Conservation (phyloP, 2,113 vertebrate genomes). For the Antidorcas marsupialis region DNA sequence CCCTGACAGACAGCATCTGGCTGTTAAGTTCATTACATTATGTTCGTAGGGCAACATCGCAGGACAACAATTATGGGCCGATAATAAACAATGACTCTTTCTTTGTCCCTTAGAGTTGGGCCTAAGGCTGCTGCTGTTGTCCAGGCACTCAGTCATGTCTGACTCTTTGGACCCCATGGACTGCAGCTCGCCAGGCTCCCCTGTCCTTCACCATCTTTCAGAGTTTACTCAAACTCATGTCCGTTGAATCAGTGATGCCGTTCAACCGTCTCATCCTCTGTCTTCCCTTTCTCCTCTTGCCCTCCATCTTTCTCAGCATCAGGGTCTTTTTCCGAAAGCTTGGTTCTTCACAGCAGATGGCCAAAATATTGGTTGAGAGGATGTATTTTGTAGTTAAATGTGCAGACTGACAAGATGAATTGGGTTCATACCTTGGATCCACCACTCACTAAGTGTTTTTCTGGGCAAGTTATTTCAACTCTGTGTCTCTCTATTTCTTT, state of each 20-base stretch:
- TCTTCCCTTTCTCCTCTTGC: neutral
- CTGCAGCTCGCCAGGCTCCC: neutral
- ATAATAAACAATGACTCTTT: neutral
- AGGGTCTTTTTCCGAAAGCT: neutral
- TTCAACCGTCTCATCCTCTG: neutral
- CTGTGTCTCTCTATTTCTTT: neutral
- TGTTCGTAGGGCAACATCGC: neutral
- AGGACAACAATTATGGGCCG: neutral
- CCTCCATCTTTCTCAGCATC: neutral
- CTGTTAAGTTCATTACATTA: neutral
- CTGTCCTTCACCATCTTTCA: neutral
- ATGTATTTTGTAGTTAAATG: neutral
- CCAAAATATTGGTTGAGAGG: neutral
- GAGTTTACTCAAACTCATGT: neutral
- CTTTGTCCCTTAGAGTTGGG: neutral
- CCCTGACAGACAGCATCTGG: neutral
- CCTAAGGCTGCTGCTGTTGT: neutral
- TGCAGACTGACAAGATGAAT: rapidly evolving
- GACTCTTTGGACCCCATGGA: neutral
- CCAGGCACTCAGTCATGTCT: neutral
- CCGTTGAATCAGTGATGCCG: rapidly evolving
- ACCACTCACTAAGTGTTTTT: rapidly evolving
- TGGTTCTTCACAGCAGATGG: neutral
- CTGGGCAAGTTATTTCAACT: neutral
- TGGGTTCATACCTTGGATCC: neutral